phyloP scores from a whole-genome alignment of 2,888 invertebrate genomes.

The Yponomeuta sedellus region DNA sequence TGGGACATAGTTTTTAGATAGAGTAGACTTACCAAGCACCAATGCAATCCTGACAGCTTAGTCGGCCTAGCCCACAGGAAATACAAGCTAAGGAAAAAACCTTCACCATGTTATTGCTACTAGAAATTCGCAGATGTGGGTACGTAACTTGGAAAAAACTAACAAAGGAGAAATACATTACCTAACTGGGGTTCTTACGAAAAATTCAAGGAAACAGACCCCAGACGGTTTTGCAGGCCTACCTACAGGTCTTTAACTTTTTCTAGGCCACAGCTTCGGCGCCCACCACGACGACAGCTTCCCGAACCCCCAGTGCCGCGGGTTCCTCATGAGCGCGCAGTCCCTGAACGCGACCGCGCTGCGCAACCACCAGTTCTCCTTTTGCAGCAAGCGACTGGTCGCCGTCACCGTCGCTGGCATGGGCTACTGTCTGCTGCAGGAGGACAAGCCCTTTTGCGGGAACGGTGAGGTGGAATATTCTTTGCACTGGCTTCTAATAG shows the following conservation, averaged over 20 bases:
- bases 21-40: too few relatives aligned
- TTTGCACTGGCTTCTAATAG: neutral
- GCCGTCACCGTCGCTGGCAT: conserved; percentile 61
- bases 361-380: conserved; percentile 60
- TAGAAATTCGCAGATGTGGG: too few relatives aligned
- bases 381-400: conserved; percentile 68
- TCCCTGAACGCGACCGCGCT: conserved; percentile 44
- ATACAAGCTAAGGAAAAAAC: too few relatives aligned
- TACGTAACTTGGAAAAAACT: too few relatives aligned
- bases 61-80: too few relatives aligned
- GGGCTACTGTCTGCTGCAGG: conserved; percentile 64
- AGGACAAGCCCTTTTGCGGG: conserved; percentile 66
- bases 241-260: neutral
- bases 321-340: conserved; percentile 68
- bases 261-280: conserved; percentile 71
- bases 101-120: too few relatives aligned
- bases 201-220: too few relatives aligned
- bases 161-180: too few relatives aligned
- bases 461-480: conserved; percentile 50
- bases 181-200: too few relatives aligned
- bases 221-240: too few relatives aligned
- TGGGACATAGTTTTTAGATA: too few relatives aligned
- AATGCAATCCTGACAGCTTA: too few relatives aligned
- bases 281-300: conserved; percentile 71
- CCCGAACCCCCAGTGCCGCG: conserved; percentile 54